These are phyloP conservation scores for Drosophila flavopinicola DNA, from an alignment of 2,888 invertebrate species.

Conservation along the genomic window DNA sequence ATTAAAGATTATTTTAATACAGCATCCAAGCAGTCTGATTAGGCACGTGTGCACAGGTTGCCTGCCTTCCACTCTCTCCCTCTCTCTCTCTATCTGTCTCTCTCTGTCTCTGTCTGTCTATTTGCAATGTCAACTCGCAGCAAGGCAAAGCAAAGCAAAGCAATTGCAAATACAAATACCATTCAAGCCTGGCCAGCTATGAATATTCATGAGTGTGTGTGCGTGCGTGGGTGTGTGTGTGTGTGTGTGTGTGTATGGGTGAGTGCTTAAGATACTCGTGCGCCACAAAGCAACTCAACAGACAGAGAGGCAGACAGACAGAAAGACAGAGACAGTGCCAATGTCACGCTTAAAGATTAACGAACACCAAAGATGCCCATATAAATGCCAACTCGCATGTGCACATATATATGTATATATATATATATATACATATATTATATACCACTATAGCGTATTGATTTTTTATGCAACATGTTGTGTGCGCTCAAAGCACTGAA, in stretches of 20 bases:
- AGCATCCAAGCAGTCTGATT: constrained; percentile 71
- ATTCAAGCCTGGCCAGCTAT: constrained; percentile 39
- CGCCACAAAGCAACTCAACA: constrained; percentile 21
- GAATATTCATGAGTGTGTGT: constrained; percentile 70
- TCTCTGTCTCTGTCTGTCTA: constrained; percentile 21
- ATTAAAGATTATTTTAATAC: constrained; percentile 69
- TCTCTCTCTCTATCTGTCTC: no score
- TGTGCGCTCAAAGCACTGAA: background rate
- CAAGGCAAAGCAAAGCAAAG: constrained; percentile 42
- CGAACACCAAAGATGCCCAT: constrained; percentile 39
- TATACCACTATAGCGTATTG: no score
- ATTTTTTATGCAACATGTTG: constrained; percentile 1
- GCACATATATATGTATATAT: constrained; percentile 4
- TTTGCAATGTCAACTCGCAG: constrained; percentile 67
- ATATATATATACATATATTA: background rate
- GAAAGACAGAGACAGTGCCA: constrained; percentile 1
- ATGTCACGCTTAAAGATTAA: constrained; percentile 61
- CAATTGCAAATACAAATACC: constrained; percentile 69
- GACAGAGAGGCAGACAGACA: background rate
- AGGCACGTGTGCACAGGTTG: constrained; percentile 67
- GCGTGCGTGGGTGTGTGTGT: constrained; percentile 23
- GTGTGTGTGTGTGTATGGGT: constrained; percentile 10
- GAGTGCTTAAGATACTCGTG: constrained; percentile 65
- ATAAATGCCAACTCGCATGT: constrained; percentile 6
- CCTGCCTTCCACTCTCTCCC: no score